A percentile compares a stretch with the other conserved stretches of the same genome.
Evolutionary conservation across 2,888 invertebrate species (phyloP).

Genomic region (Catocala fraxini): DNA sequence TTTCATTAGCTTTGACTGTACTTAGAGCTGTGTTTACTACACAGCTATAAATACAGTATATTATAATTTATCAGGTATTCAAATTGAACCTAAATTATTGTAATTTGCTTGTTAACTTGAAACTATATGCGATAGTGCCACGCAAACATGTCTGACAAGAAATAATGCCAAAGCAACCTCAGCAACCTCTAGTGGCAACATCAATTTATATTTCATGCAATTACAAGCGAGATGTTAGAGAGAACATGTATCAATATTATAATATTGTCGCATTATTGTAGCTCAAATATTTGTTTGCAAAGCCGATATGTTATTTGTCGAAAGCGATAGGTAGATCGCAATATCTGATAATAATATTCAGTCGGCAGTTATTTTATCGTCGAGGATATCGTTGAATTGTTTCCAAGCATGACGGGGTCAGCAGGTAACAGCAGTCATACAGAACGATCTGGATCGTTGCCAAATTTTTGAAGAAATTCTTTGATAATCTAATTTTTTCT

Average conservation of each 20-base stretch:
- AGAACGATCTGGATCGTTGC: conserved; percentile 51
- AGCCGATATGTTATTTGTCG: conserved; percentile 2
- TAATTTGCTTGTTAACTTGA: conserved; percentile 11
- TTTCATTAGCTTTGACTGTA: neutral
- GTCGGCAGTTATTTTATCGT: conserved; percentile 20
- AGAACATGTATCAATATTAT: neutral
- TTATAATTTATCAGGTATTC: neutral
- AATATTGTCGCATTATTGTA: conserved; percentile 2
- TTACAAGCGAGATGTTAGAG: neutral
- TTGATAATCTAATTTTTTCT: conserved; percentile 50
- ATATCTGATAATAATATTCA: conserved; percentile 22
- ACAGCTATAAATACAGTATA: neutral
- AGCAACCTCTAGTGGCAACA: neutral
- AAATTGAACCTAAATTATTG: conserved; percentile 7
- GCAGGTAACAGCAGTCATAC: conserved; percentile 43
- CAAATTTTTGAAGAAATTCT: conserved; percentile 50
- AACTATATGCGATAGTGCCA: conserved; percentile 11
- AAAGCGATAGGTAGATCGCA: conserved; percentile 4
- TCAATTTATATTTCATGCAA: neutral
- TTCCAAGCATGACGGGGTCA: conserved; percentile 35
- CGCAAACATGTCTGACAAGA: conserved; percentile 5
- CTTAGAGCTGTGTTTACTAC: neutral
- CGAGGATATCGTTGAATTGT: conserved; percentile 25
- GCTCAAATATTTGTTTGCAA: neutral
- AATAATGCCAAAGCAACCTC: neutral